Evolutionary conservation across 2,888 invertebrate species (phyloP).

Genomic region (Tetranychus truncatus): DNA sequence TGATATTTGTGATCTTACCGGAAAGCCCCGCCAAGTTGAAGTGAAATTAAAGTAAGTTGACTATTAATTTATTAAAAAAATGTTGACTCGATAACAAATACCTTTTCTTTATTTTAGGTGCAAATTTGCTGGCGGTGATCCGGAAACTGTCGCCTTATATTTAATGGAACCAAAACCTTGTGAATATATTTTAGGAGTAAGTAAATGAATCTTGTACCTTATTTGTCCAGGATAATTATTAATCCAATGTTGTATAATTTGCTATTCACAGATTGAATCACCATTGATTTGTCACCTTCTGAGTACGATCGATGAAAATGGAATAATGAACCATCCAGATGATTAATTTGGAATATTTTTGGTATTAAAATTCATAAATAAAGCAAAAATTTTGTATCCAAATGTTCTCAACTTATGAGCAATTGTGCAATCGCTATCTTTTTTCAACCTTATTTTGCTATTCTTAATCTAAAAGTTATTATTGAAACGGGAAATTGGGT

Average conservation of each 20-base stretch:
- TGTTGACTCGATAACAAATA: slow-evolving; percentile 3
- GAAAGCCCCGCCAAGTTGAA: slow-evolving; percentile 52
- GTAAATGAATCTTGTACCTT: slow-evolving; percentile 24
- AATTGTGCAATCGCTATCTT: too few relatives aligned
- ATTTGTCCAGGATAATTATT: slow-evolving; percentile 5
- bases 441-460: too few relatives aligned
- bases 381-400: not conserved
- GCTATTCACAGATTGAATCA: slow-evolving; percentile 51
- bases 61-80: not conserved
- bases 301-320: slow-evolving; percentile 27
- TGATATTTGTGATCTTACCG: slow-evolving; percentile 53
- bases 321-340: slow-evolving; percentile 1
- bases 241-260: not conserved
- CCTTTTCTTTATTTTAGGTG: not conserved
- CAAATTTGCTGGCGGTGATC: slow-evolving; percentile 29
- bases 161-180: slow-evolving; percentile 77
- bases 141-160: slow-evolving; percentile 66
- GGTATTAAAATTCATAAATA: not conserved
- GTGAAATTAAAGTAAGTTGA: slow-evolving; percentile 31
- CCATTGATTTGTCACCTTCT: slow-evolving; percentile 69
- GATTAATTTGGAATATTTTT: not conserved
- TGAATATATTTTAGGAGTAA: slow-evolving; percentile 63
- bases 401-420: too few relatives aligned
- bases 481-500: too few relatives aligned
- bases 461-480: too few relatives aligned